These are phyloP conservation scores for Sigmodon hispidus DNA, from an alignment of 2,113 vertebrate species.

Conservation along the genomic window DNA sequence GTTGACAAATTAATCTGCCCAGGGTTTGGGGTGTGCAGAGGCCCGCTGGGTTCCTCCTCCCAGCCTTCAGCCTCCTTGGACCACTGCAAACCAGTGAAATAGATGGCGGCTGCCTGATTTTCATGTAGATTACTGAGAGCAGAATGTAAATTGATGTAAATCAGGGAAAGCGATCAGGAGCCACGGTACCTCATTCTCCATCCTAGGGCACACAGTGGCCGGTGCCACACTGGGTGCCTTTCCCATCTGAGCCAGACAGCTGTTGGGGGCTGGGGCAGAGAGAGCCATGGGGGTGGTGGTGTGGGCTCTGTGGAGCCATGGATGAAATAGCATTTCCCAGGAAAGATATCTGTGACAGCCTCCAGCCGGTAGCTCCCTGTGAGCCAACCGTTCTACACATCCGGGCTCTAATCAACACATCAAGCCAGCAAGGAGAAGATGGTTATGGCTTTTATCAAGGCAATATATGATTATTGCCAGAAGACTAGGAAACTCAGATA, in stretches of 20 bases:
- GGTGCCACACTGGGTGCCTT: constrained; percentile 15
- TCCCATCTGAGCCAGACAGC: constrained; percentile 27
- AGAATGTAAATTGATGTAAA: constrained; percentile 83
- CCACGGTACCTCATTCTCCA: constrained; percentile 66
- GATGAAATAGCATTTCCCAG: constrained; percentile 39
- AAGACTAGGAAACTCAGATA: neutral
- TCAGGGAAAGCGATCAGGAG: constrained; percentile 59
- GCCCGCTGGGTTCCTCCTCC: neutral
- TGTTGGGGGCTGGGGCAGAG: neutral
- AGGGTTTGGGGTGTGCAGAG: constrained; percentile 57
- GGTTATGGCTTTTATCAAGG: constrained; percentile 9
- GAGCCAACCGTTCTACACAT: neutral
- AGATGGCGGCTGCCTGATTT: constrained; percentile 64
- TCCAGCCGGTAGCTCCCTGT: fast-evolving
- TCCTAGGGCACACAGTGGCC: neutral
- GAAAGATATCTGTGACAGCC: constrained; percentile 27
- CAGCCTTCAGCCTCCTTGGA: neutral
- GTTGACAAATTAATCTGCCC: constrained; percentile 76
- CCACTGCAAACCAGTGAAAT: neutral
- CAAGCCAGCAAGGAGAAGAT: neutral
- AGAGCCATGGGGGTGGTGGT: neutral
- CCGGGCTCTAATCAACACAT: neutral
- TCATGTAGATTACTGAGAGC: constrained; percentile 71
- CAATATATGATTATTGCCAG: neutral
- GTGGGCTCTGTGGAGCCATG: neutral